These are phyloP conservation scores for Chaitophorus viminalis DNA, from an alignment of 2,888 invertebrate genomes.

Conservation along the genomic window DNA sequence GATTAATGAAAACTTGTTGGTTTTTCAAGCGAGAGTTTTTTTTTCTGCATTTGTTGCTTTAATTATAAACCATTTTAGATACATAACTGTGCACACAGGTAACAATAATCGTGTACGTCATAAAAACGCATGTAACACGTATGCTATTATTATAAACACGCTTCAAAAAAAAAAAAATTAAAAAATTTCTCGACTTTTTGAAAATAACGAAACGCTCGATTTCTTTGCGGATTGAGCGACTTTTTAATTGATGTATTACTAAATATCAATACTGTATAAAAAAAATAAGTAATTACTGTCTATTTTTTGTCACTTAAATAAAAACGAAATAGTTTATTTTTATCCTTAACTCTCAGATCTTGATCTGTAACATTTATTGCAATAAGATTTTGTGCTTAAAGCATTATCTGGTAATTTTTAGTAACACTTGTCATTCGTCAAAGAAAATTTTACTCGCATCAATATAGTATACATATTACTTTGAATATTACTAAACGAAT, in stretches of 20 bases:
- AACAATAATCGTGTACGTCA: slow-evolving; percentile 12
- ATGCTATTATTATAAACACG: background rate
- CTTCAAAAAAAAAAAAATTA: background rate
- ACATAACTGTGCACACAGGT: background rate
- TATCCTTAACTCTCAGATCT: background rate
- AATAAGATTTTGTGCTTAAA: background rate
- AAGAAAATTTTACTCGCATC: too few relatives aligned
- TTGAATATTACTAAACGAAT: too few relatives aligned
- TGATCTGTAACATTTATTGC: background rate
- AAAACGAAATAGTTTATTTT: background rate
- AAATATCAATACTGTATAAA: too few relatives aligned
- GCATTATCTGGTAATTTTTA: too few relatives aligned
- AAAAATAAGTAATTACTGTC: too few relatives aligned
- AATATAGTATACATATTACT: too few relatives aligned
- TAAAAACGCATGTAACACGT: slow-evolving; percentile 11
- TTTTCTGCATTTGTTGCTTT: slow-evolving; percentile 50
- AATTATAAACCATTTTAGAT: slow-evolving; percentile 44
- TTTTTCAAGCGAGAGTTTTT: slow-evolving; percentile 51
- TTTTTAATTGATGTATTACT: too few relatives aligned
- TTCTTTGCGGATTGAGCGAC: background rate
- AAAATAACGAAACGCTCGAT: background rate
- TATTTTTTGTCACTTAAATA: background rate
- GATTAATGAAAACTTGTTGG: slow-evolving; percentile 61
- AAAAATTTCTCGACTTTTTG: background rate
- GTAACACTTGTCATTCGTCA: too few relatives aligned